A percentile compares a stretch with the other conserved stretches of the same genome.
Evolutionary conservation across 2,113 vertebrate species (phyloP).

Genomic region (Anoura caudifer): DNA sequence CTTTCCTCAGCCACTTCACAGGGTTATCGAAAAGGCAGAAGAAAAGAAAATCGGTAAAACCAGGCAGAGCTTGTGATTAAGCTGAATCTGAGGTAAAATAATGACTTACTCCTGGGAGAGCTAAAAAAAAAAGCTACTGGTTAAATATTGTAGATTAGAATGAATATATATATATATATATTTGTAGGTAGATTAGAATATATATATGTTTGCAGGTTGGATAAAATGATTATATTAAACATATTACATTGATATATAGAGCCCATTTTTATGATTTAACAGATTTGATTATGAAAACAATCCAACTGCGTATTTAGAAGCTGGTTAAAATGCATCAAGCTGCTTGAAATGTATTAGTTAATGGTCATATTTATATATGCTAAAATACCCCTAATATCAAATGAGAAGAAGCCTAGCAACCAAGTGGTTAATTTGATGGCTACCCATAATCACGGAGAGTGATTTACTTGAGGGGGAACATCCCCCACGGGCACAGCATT

Average conservation of each 20-base stretch:
- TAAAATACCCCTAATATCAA: not conserved
- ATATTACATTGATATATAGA: not conserved
- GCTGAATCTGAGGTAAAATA: not conserved
- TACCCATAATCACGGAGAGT: not conserved
- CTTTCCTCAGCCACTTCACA: not conserved
- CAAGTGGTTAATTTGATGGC: not conserved
- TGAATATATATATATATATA: not conserved
- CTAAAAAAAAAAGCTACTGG: constrained; percentile 23
- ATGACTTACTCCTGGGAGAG: not conserved
- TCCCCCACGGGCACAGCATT: not conserved
- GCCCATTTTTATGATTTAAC: constrained; percentile 8
- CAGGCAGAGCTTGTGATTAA: not conserved
- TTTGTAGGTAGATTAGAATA: not conserved
- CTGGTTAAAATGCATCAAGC: not conserved
- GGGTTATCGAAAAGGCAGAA: not conserved
- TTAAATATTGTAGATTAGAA: not conserved
- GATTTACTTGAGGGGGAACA: not conserved
- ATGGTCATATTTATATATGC: not conserved
- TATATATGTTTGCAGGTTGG: not conserved
- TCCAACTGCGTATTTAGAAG: not conserved
- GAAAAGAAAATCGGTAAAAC: constrained; percentile 3
- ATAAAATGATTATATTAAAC: not conserved
- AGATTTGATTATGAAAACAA: constrained; percentile 14
- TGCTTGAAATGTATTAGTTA: not conserved
- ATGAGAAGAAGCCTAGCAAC: not conserved